Evolutionary conservation across 2,113 vertebrate genomes (phyloP).

Genomic region (Stigmatopora argus): DNA sequence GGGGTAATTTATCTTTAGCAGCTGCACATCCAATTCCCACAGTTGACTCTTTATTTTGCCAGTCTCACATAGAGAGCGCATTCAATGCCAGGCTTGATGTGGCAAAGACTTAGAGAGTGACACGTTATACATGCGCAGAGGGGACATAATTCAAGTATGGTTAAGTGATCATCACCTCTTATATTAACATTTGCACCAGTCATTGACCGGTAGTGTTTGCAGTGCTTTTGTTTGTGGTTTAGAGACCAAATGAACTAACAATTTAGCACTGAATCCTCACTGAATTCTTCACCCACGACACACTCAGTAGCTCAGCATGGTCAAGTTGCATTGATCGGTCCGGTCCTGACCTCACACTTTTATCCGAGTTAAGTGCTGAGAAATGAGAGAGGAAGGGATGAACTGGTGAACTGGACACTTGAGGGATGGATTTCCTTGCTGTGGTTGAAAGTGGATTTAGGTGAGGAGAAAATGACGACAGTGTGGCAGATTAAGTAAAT

Average conservation of each 20-base stretch:
- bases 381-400: conserved; percentile 25
- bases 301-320: conserved; percentile 9
- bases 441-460: conserved; percentile 1
- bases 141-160: conserved; percentile 46
- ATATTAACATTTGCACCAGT: not conserved
- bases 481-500: not conserved
- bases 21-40: conserved; percentile 5
- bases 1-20: conserved; percentile 29
- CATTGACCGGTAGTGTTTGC: not conserved
- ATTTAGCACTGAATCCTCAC: not conserved
- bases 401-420: conserved; percentile 8
- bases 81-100: conserved; percentile 10
- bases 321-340: conserved; percentile 45
- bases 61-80: conserved; percentile 6
- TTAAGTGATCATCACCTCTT: conserved; percentile 13
- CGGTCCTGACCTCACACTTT: conserved; percentile 44
- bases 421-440: not conserved
- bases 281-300: not conserved
- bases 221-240: conserved; percentile 2
- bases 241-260: not conserved
- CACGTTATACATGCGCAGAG: conserved; percentile 23
- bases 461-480: conserved; percentile 26
- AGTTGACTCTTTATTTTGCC: conserved; percentile 32
- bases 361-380: conserved; percentile 33
- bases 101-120: conserved; percentile 36